These are phyloP conservation scores for Crocallis elinguaria DNA, from an alignment of 2,888 invertebrate species.

Conservation along the genomic window DNA sequence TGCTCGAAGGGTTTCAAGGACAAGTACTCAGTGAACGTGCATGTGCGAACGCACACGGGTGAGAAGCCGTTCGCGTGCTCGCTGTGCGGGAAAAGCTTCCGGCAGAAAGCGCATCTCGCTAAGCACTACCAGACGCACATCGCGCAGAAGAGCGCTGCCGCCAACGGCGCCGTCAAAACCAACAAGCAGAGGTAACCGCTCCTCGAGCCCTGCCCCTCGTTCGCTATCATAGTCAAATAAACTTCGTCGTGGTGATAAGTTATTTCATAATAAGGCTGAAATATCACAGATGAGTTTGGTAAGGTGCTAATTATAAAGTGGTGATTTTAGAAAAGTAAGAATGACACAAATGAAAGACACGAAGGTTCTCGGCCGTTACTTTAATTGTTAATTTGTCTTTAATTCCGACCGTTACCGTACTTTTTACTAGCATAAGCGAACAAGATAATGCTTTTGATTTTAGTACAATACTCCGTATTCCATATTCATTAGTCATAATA, in stretches of 20 bases:
- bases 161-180: conserved; percentile 86
- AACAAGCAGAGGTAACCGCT: conserved; percentile 80
- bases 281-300: conserved; percentile 81
- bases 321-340: conserved; percentile 71
- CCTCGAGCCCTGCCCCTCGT: conserved; percentile 38
- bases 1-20: conserved; percentile 97
- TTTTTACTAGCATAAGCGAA: conserved; percentile 75
- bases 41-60: conserved; percentile 98
- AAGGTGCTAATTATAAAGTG: conserved; percentile 79
- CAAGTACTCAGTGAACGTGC: conserved; percentile 98
- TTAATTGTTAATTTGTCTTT: conserved; percentile 81
- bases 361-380: conserved; percentile 67
- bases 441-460: conserved; percentile 66
- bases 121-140: conserved; percentile 97
- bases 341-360: conserved; percentile 61
- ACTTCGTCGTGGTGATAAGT: conserved; percentile 74
- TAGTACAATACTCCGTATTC: conserved; percentile 46
- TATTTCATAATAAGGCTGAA: conserved; percentile 78
- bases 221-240: conserved; percentile 73
- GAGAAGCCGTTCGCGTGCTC: conserved; percentile 98
- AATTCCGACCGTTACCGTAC: conserved; percentile 83
- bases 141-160: conserved; percentile 91
- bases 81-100: conserved; percentile 96
- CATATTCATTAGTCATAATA: conserved; percentile 36
- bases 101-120: conserved; percentile 96